phyloP scores from a whole-genome alignment of 2,888 invertebrate species.

The Caenorhabditis sp. region DNA sequence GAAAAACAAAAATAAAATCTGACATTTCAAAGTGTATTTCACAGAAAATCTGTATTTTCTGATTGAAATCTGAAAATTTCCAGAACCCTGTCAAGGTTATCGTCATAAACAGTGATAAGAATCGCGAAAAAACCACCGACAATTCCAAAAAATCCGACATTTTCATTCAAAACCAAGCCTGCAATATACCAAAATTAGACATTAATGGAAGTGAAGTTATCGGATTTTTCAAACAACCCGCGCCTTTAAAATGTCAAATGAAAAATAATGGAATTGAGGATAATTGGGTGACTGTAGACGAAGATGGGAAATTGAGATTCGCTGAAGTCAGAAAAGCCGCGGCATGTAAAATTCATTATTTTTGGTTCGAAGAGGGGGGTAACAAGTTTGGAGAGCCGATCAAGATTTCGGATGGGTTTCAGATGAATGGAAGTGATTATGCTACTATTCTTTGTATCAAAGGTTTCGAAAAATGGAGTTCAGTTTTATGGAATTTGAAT shows the following conservation, averaged over 20 bases:
- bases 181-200: slow-evolving; percentile 66
- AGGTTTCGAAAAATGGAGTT: slow-evolving; percentile 35
- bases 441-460: slow-evolving; percentile 34
- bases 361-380: slow-evolving; percentile 40
- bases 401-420: slow-evolving; percentile 18
- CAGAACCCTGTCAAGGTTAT: no score
- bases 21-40: no score
- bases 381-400: slow-evolving; percentile 29
- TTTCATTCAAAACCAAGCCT: slow-evolving; percentile 39
- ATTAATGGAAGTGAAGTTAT: slow-evolving; percentile 62
- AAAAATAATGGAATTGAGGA: slow-evolving; percentile 22
- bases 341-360: slow-evolving; percentile 34
- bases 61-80: no score
- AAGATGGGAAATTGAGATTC: slow-evolving; percentile 50
- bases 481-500: slow-evolving; percentile 27
- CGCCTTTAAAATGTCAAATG: slow-evolving; percentile 53
- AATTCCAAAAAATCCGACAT: no score
- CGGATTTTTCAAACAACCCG: slow-evolving; percentile 51
- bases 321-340: slow-evolving; percentile 43
- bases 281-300: slow-evolving; percentile 62
- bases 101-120: no score
- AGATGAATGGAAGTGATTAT: slow-evolving; percentile 36
- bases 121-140: no score
- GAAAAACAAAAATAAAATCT: no score
- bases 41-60: no score